Percentiles rank a stretch among this genome's conserved stretches.
phyloP scores from a whole-genome alignment of 2,888 invertebrate genomes.

The Hirtodrosophila duncani region DNA sequence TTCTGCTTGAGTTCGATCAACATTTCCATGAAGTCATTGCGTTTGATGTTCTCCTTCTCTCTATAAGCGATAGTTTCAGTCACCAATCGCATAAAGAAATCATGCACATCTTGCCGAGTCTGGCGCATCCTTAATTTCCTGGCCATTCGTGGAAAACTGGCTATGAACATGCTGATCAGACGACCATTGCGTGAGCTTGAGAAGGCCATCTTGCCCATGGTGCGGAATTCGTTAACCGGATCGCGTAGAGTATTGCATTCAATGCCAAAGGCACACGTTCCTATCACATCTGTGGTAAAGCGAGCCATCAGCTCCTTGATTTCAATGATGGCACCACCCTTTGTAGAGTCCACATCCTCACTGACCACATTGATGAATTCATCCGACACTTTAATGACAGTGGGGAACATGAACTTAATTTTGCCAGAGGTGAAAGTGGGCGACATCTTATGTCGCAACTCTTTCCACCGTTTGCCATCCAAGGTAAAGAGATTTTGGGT shows the following conservation, averaged over 20 bases:
- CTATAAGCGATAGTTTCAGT: conserved; percentile 76
- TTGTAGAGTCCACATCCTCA: conserved; percentile 28
- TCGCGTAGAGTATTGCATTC: conserved; percentile 77
- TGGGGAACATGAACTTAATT: conserved; percentile 69
- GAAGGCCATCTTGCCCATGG: conserved; percentile 44
- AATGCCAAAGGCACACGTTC: conserved; percentile 79
- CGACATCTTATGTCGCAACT: conserved; percentile 74
- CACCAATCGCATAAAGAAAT: conserved; percentile 75
- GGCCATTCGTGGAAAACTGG: conserved; percentile 58
- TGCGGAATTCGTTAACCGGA: conserved; percentile 72
- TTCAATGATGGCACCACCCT: conserved; percentile 67
- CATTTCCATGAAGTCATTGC: conserved; percentile 80
- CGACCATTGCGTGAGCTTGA: conserved; percentile 31
- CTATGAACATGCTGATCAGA: conserved; percentile 29
- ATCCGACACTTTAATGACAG: conserved; percentile 42
- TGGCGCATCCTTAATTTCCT: conserved; percentile 49
- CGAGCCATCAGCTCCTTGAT: conserved; percentile 77
- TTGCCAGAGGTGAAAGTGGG: conserved; percentile 75
- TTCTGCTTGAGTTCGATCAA: conserved; percentile 77
- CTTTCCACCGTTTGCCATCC: conserved; percentile 78
- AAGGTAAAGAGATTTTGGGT: conserved; percentile 71
- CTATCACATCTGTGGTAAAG: conserved; percentile 80
- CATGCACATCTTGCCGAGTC: conserved; percentile 55
- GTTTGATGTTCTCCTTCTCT: conserved; percentile 69
- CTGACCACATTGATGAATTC: conserved; percentile 41